Evolutionary conservation across 2,113 vertebrate species (phyloP).

Genomic region (Sturnira hondurensis): DNA sequence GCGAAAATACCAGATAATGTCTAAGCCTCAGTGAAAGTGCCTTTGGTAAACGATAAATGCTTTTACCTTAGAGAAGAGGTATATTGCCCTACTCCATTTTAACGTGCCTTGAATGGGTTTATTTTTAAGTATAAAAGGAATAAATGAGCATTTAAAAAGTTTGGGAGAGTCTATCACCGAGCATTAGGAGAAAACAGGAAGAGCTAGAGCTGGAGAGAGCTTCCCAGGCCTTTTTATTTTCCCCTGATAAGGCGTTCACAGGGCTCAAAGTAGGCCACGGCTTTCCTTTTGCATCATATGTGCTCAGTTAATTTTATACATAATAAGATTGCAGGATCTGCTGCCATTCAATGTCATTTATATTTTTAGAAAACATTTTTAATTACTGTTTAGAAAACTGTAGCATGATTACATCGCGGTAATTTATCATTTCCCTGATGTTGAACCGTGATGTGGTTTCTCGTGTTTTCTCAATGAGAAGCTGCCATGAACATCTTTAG

Average conservation of each 20-base stretch:
- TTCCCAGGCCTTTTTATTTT: not conserved
- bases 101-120: constrained; percentile 35
- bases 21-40: constrained; percentile 28
- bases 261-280: not conserved
- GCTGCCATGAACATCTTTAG: not conserved
- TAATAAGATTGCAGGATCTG: not conserved
- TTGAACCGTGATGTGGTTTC: not conserved
- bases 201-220: not conserved
- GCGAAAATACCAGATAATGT: constrained; percentile 56
- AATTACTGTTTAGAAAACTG: not conserved
- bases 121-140: constrained; percentile 17
- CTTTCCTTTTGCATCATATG: not conserved
- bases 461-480: not conserved
- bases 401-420: not conserved
- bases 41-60: constrained; percentile 39
- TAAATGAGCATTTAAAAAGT: not conserved
- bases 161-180: not conserved
- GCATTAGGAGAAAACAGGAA: not conserved
- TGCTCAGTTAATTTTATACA: not conserved
- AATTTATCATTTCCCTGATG: not conserved
- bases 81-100: not conserved
- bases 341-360: not conserved
- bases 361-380: not conserved
- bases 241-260: not conserved
- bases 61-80: constrained; percentile 25